phyloP scores from a whole-genome alignment of 1,140 invertebrate species.

The Aethina tumida region DNA sequence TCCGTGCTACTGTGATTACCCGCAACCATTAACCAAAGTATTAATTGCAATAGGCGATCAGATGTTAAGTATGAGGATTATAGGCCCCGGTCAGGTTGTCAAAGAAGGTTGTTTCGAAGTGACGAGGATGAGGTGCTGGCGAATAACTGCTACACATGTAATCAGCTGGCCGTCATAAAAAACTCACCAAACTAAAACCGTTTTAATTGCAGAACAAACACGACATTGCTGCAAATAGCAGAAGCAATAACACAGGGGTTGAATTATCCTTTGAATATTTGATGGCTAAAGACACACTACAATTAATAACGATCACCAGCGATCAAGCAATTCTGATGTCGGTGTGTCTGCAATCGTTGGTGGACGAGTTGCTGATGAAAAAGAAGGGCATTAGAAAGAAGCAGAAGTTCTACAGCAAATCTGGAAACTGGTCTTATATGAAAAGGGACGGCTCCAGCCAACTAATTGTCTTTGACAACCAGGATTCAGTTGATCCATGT shows the following conservation, averaged over 20 bases:
- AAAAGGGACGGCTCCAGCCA: constrained; percentile 44
- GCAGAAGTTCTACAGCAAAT: constrained; percentile 22
- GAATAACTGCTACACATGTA: constrained; percentile 83
- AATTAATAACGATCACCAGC: constrained; percentile 86
- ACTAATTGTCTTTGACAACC: constrained; percentile 34
- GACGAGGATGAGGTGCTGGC: constrained; percentile 92
- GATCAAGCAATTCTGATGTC: constrained; percentile 92
- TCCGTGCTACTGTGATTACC: constrained; percentile 69
- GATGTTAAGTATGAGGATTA: constrained; percentile 61
- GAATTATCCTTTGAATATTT: constrained; percentile 95
- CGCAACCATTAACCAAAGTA: constrained; percentile 53
- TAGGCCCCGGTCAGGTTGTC: constrained; percentile 37
- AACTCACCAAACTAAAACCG: not conserved
- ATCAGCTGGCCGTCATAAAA: constrained; percentile 26
- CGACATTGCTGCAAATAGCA: constrained; percentile 25
- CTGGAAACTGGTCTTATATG: constrained; percentile 39
- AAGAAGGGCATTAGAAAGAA: constrained; percentile 50
- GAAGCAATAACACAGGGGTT: constrained; percentile 37
- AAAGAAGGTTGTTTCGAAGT: constrained; percentile 83
- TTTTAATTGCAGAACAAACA: constrained; percentile 29
- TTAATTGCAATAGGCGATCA: constrained; percentile 65
- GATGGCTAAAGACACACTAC: constrained; percentile 80
- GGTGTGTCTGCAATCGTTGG: constrained; percentile 87
- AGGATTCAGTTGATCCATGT: constrained; percentile 35
- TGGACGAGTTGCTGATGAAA: constrained; percentile 84